Base-by-base conservation (phyloP, 2,797 vertebrate genomes). In the Hemibagrus guttatus region DNA sequence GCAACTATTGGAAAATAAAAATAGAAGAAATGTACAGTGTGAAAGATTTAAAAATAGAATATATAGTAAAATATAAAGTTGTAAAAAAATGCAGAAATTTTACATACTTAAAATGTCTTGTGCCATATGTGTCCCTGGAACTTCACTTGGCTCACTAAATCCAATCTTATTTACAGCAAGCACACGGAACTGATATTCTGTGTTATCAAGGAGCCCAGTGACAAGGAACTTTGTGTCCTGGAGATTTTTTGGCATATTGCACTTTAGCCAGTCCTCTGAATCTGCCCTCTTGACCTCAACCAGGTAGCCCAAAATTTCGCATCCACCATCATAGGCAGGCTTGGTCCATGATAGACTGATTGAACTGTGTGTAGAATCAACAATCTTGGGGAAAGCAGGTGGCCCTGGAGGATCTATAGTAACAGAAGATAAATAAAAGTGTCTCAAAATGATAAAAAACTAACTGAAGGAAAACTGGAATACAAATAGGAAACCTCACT, bases 321-420 rank as follows among this genome's bases (percentile, higher is more conserved):
- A 99, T 85, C 98, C 98, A 19, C 98, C 98, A 23, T 99, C 98
- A 66, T 97, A 99, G 0, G 98, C 98, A 72, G 98, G 98, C 90
- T 99, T 99, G 91, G 97, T 96, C 98, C 98, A 99, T 52, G 97
- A 97, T 1, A 99, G 93, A 93, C 96, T 98, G 91, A 99, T 94
- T 0, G 98, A 97, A 87, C 93, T 97, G 89, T 93, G 97, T 71
- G 97, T 99, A 84, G 97, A 97, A 90, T 99, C 98, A 79, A 97
- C 92, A 23, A 98, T 97, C 91, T 99, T 99, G 0, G 98, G 98
- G 93, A 99, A 99, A 84, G 98, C 97, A 88, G 98, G 98, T 80
- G 98, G 98, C 46, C 97, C 98, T 69, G 98, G 98, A 90, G 98
- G 98, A 96, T 99, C 98, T 99, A 91, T 79, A 63, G 69, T 79